phyloP scores from a whole-genome alignment of 2,797 vertebrate genomes.

The Numenius phaeopus region DNA sequence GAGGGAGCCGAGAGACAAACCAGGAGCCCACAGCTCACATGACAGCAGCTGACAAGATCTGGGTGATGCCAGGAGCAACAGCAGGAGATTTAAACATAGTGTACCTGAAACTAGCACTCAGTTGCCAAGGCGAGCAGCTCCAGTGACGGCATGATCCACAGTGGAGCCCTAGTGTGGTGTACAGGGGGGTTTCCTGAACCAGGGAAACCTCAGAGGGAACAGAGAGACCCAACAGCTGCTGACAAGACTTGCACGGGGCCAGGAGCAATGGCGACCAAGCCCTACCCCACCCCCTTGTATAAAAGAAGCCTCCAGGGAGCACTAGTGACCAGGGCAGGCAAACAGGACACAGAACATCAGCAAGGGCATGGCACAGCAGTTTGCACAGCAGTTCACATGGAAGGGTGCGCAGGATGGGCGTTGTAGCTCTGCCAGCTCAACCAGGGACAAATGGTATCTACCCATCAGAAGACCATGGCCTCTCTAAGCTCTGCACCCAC shows the following conservation, averaged over 20 bases:
- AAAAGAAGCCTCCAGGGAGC: not conserved
- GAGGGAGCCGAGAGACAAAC: not conserved
- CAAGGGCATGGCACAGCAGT: not conserved
- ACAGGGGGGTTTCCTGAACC: not conserved
- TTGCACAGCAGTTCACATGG: not conserved
- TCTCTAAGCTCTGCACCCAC: not conserved
- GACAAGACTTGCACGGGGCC: not conserved
- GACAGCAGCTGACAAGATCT: not conserved
- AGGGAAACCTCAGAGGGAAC: not conserved
- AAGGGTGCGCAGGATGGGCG: not conserved
- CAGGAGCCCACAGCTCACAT: not conserved
- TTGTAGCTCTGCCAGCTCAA: not conserved
- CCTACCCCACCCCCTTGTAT: not conserved
- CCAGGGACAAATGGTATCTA: not conserved
- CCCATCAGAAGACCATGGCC: not conserved
- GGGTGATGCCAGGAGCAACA: not conserved
- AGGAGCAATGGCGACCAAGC: not conserved
- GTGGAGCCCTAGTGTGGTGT: not conserved
- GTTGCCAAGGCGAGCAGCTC: not conserved
- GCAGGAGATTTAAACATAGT: not conserved
- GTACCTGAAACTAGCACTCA: not conserved
- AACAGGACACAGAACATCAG: not conserved
- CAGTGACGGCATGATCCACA: not conserved
- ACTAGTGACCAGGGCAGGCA: not conserved
- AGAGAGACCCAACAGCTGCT: not conserved